Evolutionary conservation across 2,797 vertebrate genomes (phyloP).

Genomic region (Champsocephalus gunnari): DNA sequence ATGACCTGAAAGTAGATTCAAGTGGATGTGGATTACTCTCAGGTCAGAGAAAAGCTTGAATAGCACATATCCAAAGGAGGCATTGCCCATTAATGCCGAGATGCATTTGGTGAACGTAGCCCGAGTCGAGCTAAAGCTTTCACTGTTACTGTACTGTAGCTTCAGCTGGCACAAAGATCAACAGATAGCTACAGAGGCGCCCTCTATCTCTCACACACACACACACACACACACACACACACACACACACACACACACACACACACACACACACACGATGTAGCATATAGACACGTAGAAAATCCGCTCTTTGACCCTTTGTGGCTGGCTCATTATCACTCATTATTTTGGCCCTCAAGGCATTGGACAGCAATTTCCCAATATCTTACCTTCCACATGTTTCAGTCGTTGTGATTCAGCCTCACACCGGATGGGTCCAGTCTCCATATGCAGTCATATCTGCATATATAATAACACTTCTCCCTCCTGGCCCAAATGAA

Average conservation of each 20-base stretch:
- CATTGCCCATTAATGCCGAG: conserved; percentile 18
- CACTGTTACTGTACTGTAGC: conserved; percentile 30
- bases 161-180: conserved; percentile 76
- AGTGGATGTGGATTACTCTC: conserved; percentile 17
- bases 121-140: conserved; percentile 16
- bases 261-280: not conserved
- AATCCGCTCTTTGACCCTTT: not conserved
- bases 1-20: conserved; percentile 32
- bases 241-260: too few species aligned
- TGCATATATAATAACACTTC: conserved; percentile 1
- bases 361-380: conserved; percentile 10
- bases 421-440: conserved; percentile 14
- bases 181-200: conserved; percentile 67
- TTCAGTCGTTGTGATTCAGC: conserved; percentile 36
- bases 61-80: conserved; percentile 22
- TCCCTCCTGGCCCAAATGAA: conserved; percentile 32
- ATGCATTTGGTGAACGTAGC: conserved; percentile 52
- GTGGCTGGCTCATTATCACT: conserved; percentile 27
- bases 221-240: too few species aligned
- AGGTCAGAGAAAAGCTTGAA: conserved; percentile 28
- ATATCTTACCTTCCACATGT: conserved; percentile 27
- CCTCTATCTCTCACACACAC: conserved; percentile 37
- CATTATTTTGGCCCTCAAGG: conserved; percentile 36
- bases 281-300: not conserved
- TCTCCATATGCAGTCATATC: conserved; percentile 24